phyloP scores from a whole-genome alignment of 1,140 invertebrate species.

The Cydia fagiglandana region DNA sequence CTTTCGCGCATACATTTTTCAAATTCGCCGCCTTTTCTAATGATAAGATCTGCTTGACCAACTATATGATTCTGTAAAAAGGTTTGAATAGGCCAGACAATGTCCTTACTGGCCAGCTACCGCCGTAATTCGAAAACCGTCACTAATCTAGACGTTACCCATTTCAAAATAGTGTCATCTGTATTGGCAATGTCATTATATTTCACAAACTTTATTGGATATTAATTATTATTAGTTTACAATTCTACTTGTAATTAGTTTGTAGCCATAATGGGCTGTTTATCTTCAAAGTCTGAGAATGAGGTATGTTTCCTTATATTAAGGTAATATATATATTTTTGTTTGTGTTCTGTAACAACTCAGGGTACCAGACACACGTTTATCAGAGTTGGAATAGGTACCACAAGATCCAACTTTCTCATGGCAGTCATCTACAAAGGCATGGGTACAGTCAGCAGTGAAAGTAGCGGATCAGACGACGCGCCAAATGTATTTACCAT shows the following conservation, averaged over 20 bases:
- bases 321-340: neutral
- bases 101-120: constrained; percentile 5
- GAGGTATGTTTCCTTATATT: constrained; percentile 47
- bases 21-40: too few species aligned
- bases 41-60: too few species aligned
- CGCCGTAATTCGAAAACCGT: constrained; percentile 50
- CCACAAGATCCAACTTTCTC: too few species aligned
- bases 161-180: constrained; percentile 62
- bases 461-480: too few species aligned
- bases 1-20: too few species aligned
- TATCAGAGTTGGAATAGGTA: too few species aligned
- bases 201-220: constrained; percentile 52
- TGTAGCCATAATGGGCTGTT: constrained; percentile 62
- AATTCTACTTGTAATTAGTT: constrained; percentile 47
- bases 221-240: constrained; percentile 51
- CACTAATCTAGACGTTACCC: constrained; percentile 61
- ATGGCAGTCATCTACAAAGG: too few species aligned
- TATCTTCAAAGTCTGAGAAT: constrained; percentile 51
- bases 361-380: too few species aligned
- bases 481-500: too few species aligned
- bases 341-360: neutral
- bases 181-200: constrained; percentile 69
- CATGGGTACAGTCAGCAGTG: too few species aligned
- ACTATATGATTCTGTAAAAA: neutral
- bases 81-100: neutral